These are phyloP conservation scores for Pogonocichla stellata DNA, from an alignment of 2,113 vertebrate genomes.

Conservation along the genomic window DNA sequence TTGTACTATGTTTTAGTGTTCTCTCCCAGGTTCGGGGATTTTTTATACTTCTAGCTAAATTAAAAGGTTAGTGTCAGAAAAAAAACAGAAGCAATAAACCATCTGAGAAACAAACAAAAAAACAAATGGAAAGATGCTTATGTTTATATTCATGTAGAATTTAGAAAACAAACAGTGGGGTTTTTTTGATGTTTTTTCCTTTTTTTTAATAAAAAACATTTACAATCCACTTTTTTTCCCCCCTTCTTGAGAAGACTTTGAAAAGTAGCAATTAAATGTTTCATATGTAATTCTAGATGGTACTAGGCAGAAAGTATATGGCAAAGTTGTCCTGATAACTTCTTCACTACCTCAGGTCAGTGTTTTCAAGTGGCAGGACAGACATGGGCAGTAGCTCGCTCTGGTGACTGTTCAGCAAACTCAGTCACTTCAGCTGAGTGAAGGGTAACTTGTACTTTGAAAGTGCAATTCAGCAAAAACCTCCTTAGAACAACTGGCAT, in stretches of 20 bases:
- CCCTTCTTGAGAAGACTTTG: background rate
- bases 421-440: background rate
- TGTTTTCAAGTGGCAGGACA: background rate
- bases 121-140: background rate
- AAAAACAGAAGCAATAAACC: background rate
- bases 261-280: background rate
- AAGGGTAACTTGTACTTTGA: background rate
- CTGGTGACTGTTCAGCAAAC: background rate
- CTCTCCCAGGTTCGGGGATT: background rate
- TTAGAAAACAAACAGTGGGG: background rate
- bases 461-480: background rate
- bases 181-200: rapidly evolving
- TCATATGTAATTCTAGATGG: background rate
- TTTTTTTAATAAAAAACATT: background rate
- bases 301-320: background rate
- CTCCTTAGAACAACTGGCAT: background rate
- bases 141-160: background rate
- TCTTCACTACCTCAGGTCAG: background rate
- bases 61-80: background rate
- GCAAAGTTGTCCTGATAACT: background rate
- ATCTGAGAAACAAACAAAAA: background rate
- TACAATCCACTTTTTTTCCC: background rate
- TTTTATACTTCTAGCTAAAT: background rate
- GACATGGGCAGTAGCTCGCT: background rate
- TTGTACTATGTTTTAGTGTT: background rate